Evolutionary conservation across 2,888 invertebrate species (phyloP), one percentile per base, ranked within the genome.

Genomic region (Spisula solida): DNA sequence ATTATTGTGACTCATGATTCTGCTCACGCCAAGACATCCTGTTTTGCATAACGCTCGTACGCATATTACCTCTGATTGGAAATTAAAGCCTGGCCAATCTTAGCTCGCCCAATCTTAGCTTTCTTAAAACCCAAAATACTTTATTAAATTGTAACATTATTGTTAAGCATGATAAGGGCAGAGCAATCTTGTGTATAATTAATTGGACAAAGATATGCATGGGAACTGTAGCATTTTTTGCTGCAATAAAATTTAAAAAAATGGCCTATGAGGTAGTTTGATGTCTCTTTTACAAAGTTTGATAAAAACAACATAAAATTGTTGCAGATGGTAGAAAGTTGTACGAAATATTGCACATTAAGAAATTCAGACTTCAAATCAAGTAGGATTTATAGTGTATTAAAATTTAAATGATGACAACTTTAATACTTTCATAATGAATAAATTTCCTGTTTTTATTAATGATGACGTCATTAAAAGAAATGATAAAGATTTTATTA

Each of bases 1-100:
- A 82, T 56, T 14, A 25, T 10, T 25, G 34, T 86, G 86, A 86
- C 75, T 86, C 86, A 86, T 82, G 51, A 16, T 51, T 47, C 86
- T 70, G 10, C 16, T 29, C 25, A 75, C 25, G 70, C 48, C 51
- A 51, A n/a, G 78, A 29, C 70, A 41, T 70, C 31, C 82, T 82
- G 47, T 82, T n/a, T 47, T 82, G 82, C 70, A 82, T 82, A 70
- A 70, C 47, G 66, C 70, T 20, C 41, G 16, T 75, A 31, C 75
- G 25, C 31, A 14, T 34, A 75, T 75, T 34, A 16, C 16, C 0
- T 31, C 34, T 34, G 75, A 75, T 75, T 75, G 34, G 31, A 75
- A 75, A 75, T 31, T 75, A 70, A 75, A 75, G 75, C 75, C 75
- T 31, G 34, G 75, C 75, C 75, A 75, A 75, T 75, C 75, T 75